Base-by-base conservation (phyloP, 2,797 vertebrate species). In the Acanthurus leucopareius region DNA sequence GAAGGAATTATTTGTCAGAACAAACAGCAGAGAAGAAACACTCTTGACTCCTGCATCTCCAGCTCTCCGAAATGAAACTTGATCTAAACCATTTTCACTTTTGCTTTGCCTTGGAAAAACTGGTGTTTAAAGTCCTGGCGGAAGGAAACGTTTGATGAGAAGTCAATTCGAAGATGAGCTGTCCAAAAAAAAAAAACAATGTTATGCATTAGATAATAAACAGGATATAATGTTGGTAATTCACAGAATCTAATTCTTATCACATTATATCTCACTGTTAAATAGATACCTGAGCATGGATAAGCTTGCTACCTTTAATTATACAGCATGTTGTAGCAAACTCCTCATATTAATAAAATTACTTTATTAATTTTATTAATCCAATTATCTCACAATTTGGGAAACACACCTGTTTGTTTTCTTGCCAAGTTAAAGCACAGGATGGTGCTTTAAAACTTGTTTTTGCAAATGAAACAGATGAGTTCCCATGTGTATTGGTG, bases 1-100 rank as follows among this genome's bases (percentile, higher is more conserved):
- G 61, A 70, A 69, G 56, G 56, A 40, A 73, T 70, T n/a, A 63
- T 80, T 87, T 85, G 76, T 71, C 49, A 56, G 80, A 88, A 86
- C 54, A 75, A 87, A 88, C 14, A 28, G 48, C 44, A 72, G 79
- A 74, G 49, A 74, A 58, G 67, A 76, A 75, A 73, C 60, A 40
- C 17, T 61, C 38, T 42, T 47, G 51, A 62, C 48, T 69, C 35
- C 52, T 61, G n/a, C 61, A 68, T 69, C 28, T 17, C 16, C 28
- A n/a, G 5, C 35, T 17, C 53, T 35, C 40, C 60, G 44, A 10
- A 79, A 72, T 77, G 56, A 48, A 80, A 42, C 69, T 70, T 60
- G 25, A 68, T 70, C 49, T 44, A 56, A 73, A 61, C 47, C 28
- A 20, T 52, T 35, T 58, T 70, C 40, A 28, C 13, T 28, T 80